These are phyloP conservation scores for Tor tambroides DNA, from an alignment of 2,113 vertebrate genomes.

Conservation along the genomic window DNA sequence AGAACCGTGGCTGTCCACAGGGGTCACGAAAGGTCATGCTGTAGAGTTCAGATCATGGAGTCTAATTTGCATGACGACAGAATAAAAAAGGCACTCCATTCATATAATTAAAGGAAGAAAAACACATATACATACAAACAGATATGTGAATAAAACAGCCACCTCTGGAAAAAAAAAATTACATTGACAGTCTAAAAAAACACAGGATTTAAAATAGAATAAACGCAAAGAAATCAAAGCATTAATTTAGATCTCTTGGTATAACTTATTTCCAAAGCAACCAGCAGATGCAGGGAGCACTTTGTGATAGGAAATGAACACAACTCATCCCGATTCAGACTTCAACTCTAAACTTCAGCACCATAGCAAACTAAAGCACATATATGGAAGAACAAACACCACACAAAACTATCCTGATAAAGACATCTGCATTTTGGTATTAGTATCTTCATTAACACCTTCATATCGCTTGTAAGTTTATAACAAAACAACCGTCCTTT, in stretches of 20 bases:
- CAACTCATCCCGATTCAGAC: slow-evolving; percentile 8
- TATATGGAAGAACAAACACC: slow-evolving; percentile 17
- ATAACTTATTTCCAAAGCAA: background rate
- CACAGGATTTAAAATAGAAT: background rate
- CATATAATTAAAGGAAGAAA: slow-evolving; percentile 47
- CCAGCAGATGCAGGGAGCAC: background rate
- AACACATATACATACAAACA: slow-evolving; percentile 32
- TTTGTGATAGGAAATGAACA: background rate
- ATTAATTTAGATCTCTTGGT: background rate
- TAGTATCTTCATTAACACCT: slow-evolving; percentile 1
- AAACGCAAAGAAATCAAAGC: slow-evolving; percentile 4
- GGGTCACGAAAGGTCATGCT: slow-evolving; percentile 46
- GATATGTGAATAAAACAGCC: slow-evolving; percentile 10
- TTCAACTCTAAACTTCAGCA: slow-evolving; percentile 28
- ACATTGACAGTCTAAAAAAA: background rate
- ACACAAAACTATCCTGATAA: slow-evolving; percentile 1
- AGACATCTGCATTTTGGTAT: slow-evolving; percentile 17
- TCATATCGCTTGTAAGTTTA: background rate
- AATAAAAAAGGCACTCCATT: slow-evolving; percentile 75
- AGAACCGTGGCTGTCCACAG: slow-evolving; percentile 67
- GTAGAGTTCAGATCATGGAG: slow-evolving; percentile 39
- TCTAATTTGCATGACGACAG: slow-evolving; percentile 32
- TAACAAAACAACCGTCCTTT: background rate
- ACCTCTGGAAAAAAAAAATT: slow-evolving; percentile 19
- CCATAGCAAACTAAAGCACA: slow-evolving; percentile 12